Base-by-base conservation (phyloP, 92 coral and sea anemone species). In the Muricea muricata region DNA sequence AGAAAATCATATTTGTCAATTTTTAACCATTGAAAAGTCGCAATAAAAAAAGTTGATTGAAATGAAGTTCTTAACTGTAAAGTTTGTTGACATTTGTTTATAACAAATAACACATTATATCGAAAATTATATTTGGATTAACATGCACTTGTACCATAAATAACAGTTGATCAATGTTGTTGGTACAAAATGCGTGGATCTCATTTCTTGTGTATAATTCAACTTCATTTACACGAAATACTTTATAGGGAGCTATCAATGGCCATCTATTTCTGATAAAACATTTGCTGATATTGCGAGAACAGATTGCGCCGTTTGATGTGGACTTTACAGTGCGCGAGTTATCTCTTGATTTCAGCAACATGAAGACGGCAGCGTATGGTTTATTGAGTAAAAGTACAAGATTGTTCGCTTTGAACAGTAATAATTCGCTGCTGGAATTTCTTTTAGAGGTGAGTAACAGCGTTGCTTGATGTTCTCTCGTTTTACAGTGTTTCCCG, bases 241-340 rank as follows among this genome's bases (percentile, higher is more conserved):
- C 32, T 25, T 40, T 20, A 10, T 83, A 95, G 99, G 99, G 94
- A 82, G 93, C 99, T 20, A 94, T 94, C 84, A 97, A 97, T 79
- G 97, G 99, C 48, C 91, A 97, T 72, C 25, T 97, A 70, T 97
- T 97, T 88, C 77, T 97, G 23, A 97, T 97, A 80, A 97, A 97
- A 61, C 99, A 97, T 74, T 86, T 97, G 3, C 90, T 97, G 86
- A 97, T 97, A 65, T 91, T 97, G 57, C 87, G 99, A 70, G 99
- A 97, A 87, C 99, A 97, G 90, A 97, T 97, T 34, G 99, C 99
- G 31, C 97, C 99, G 20, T 97, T 97, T 87, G 98, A 97, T 67
- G 99, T 97, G 24, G 99, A 97, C 81, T 97, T 97, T 65, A 95
- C 98, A 15, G 97, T 97, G 63, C 94, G 94, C 55, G 99, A 97